These are phyloP conservation scores for Beroe forskalii DNA, from an alignment of 37 sponge, comb jelly and placozoan species.

Conservation along the genomic window DNA sequence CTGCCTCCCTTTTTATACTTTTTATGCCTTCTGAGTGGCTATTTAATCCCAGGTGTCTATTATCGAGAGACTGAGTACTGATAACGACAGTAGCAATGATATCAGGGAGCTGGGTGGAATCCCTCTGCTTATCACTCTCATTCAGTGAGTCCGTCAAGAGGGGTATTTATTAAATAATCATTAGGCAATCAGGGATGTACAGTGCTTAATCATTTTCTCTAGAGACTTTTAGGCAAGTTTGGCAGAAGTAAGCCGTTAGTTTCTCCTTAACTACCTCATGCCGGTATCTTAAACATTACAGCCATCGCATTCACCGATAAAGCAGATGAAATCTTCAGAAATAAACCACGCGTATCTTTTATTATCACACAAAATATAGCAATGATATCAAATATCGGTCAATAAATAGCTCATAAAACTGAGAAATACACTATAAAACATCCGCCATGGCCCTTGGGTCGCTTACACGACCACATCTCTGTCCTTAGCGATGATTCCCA, in stretches of 20 bases:
- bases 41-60: conserved; percentile 68
- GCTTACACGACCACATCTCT: neutral
- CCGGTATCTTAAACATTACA: no score
- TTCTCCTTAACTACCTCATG: no score
- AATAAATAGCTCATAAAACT: conserved; percentile 32
- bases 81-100: conserved; percentile 70
- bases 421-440: neutral
- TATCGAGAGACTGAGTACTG: conserved; percentile 70
- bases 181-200: neutral
- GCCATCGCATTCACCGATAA: no score
- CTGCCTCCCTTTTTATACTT: no score
- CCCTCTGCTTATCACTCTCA: conserved; percentile 71
- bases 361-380: no score
- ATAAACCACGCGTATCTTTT: no score
- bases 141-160: conserved; percentile 64
- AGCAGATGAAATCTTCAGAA: no score
- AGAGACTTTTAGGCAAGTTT: no score
- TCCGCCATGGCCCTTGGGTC: neutral
- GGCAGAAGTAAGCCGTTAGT: no score
- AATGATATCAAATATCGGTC: neutral
- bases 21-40: no score
- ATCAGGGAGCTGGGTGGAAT: conserved; percentile 78
- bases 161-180: neutral
- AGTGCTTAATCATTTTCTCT: no score
- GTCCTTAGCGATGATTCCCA: conserved; percentile 15